phyloP scores from a whole-genome alignment of 2,113 vertebrate genomes.

The Alces alces region DNA sequence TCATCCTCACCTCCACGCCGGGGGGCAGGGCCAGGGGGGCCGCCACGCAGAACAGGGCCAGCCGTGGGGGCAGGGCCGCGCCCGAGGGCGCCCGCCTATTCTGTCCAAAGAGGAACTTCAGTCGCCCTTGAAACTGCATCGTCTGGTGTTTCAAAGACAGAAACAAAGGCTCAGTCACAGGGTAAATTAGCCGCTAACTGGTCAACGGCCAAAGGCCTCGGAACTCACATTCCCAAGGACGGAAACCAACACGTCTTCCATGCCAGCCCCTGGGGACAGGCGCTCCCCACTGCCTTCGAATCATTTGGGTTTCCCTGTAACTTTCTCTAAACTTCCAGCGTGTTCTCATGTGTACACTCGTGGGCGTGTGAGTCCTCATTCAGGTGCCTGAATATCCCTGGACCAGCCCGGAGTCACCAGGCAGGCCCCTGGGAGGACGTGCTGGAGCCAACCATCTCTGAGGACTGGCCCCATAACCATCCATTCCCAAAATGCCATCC shows the following conservation, averaged over 20 bases:
- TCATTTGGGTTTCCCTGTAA: fast-evolving
- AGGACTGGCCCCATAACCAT: neutral
- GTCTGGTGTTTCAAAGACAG: slow-evolving; percentile 80
- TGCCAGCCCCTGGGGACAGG: neutral
- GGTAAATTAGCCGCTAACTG: neutral
- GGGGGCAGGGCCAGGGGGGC: slow-evolving; percentile 91
- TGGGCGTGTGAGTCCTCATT: fast-evolving
- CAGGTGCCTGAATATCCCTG: fast-evolving
- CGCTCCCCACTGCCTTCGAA: fast-evolving
- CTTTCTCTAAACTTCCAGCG: neutral
- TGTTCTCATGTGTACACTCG: fast-evolving
- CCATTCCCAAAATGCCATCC: neutral
- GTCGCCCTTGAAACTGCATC: slow-evolving; percentile 96
- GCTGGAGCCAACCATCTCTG: neutral
- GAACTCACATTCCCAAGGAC: neutral
- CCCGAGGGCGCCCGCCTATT: slow-evolving; percentile 90
- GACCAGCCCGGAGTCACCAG: fast-evolving
- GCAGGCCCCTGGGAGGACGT: neutral
- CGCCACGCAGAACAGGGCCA: slow-evolving; percentile 93
- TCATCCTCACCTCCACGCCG: slow-evolving; percentile 88
- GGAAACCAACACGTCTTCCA: too few relatives aligned
- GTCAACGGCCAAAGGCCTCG: fast-evolving
- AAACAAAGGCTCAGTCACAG: neutral
- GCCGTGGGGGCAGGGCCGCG: slow-evolving; percentile 83
- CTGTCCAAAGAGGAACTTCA: slow-evolving; percentile 96